Percentiles rank a stretch among this genome's conserved stretches.
phyloP scores from a whole-genome alignment of 2,888 invertebrate genomes.

The Diachrysia chrysitis region DNA sequence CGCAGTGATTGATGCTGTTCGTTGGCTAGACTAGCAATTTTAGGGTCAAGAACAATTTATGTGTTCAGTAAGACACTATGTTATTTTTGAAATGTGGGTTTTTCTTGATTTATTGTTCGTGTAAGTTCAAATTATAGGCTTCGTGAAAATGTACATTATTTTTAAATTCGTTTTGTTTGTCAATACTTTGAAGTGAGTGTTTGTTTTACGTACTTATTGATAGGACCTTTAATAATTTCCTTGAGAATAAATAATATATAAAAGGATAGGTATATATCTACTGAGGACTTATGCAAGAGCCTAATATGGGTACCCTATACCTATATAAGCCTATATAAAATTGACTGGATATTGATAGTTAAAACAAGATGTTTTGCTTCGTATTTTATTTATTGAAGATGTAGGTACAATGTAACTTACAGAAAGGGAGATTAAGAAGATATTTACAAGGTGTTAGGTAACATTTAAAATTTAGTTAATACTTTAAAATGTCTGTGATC shows the following conservation, averaged over 20 bases:
- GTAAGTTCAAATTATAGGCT: slow-evolving; percentile 19
- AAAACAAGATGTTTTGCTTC: slow-evolving; percentile 60
- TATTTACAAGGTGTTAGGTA: slow-evolving; percentile 85
- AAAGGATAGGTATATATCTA: too few relatives aligned
- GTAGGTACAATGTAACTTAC: slow-evolving; percentile 85
- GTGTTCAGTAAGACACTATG: slow-evolving; percentile 34
- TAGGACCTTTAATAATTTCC: too few relatives aligned
- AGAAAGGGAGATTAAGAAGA: slow-evolving; percentile 83
- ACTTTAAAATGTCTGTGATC: slow-evolving; percentile 69
- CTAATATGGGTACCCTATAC: too few relatives aligned
- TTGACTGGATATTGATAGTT: slow-evolving; percentile 20
- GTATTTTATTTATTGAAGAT: slow-evolving; percentile 85
- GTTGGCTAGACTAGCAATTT: slow-evolving; percentile 49
- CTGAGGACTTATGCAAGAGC: too few relatives aligned
- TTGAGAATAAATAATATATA: too few relatives aligned
- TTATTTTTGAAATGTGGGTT: slow-evolving; percentile 34
- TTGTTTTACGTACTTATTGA: neutral
- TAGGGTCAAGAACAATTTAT: slow-evolving; percentile 58
- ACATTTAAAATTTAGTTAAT: slow-evolving; percentile 80
- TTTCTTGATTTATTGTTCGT: slow-evolving; percentile 24
- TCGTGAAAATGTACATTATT: slow-evolving; percentile 3
- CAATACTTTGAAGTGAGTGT: neutral
- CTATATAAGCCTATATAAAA: too few relatives aligned
- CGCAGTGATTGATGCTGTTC: slow-evolving; percentile 59
- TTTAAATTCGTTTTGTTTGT: neutral